These are phyloP conservation scores for Agrilus cyanescens DNA, from an alignment of 2,888 invertebrate species.

Conservation along the genomic window DNA sequence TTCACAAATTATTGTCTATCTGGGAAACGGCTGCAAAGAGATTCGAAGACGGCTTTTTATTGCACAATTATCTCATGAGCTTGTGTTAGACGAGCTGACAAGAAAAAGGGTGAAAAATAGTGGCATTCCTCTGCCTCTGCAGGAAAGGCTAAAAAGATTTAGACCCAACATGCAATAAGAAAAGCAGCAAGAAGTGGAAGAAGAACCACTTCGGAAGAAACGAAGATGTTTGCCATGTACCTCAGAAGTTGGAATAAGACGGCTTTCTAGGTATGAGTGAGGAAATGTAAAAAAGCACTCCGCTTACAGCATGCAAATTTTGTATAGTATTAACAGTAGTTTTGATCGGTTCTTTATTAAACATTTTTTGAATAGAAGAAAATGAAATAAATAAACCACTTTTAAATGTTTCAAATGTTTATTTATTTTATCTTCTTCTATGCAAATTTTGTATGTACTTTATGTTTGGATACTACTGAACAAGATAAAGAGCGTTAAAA, in stretches of 20 bases:
- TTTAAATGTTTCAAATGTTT: no score
- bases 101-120: neutral
- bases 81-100: neutral
- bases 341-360: no score
- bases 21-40: neutral
- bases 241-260: neutral
- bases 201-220: neutral
- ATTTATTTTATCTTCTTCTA: no score
- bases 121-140: neutral
- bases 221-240: neutral
- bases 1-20: no score
- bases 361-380: no score
- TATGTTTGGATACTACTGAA: neutral
- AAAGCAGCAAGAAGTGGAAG: neutral
- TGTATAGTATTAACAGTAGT: no score
- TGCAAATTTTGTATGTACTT: neutral
- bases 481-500: no score
- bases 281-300: conserved; percentile 1
- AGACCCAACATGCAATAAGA: neutral
- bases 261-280: neutral
- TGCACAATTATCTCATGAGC: neutral
- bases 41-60: neutral
- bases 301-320: no score
- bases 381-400: no score
- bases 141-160: neutral